Evolutionary conservation across 35 echinoderm and acorn worm species (phyloP).

Genomic region (Acanthaster planci): DNA sequence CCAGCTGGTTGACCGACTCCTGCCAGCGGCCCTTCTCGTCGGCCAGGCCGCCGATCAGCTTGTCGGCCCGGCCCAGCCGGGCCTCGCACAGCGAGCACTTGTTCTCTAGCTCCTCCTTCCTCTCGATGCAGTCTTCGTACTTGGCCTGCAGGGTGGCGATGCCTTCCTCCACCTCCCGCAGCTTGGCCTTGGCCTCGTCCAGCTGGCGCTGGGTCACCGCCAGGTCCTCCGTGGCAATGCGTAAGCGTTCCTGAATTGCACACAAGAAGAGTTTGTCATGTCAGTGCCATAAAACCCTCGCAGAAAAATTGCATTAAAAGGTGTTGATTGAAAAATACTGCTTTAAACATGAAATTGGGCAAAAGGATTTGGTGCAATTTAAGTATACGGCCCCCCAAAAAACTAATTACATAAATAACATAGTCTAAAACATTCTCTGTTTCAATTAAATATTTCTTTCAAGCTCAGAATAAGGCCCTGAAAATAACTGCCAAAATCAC

Average conservation of each 20-base stretch:
- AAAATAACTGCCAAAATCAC: no score
- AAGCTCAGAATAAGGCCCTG: no score
- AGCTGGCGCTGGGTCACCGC: constrained; percentile 90
- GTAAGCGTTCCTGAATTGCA: constrained; percentile 66
- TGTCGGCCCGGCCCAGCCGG: constrained; percentile 89
- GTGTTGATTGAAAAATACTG: no score
- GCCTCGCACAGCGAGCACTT: constrained; percentile 91
- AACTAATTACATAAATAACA: no score
- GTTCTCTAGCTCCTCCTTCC: constrained; percentile 96
- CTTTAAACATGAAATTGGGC: no score
- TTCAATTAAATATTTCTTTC: no score
- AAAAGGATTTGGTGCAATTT: no score
- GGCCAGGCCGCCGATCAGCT: constrained; percentile 96
- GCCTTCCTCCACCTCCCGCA: constrained; percentile 91
- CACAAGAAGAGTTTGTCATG: no score
- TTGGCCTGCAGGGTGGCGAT: constrained; percentile 97
- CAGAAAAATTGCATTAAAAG: no score
- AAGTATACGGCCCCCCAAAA: no score
- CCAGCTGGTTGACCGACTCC: constrained; percentile 87
- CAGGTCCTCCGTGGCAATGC: constrained; percentile 70
- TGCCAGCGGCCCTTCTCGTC: constrained; percentile 97
- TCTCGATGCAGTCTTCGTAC: constrained; percentile 92
- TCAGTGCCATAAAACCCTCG: no score
- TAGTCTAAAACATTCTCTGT: no score
- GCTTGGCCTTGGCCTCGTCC: constrained; percentile 75